Evolutionary conservation across 2,113 vertebrate species (phyloP), one percentile per base, ranked within the genome.

Genomic region (Leuciscus idus): DNA sequence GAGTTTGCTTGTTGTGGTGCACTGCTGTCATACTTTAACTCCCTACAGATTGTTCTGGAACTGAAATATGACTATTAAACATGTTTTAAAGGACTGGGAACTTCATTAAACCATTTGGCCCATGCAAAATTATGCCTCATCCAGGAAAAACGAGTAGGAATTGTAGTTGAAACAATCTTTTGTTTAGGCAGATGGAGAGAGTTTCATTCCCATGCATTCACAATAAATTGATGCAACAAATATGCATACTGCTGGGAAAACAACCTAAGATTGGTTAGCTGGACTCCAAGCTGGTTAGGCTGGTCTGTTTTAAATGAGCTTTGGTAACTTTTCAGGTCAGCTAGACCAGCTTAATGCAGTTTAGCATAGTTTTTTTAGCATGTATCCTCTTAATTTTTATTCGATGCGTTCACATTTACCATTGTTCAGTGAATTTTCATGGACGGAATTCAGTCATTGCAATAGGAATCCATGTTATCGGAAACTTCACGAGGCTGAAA

Each of bases 1-100:
- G 86, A 88, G 33, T 88, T 86, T 57, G 66, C 75, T 86, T 61
- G 88, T 91, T 85, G 68, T 91, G 74, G 85, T 84, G 52, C 86
- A 5, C 72, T 2, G 72, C 43, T 62, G 33, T 62, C 26, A 80
- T 43, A 36, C 30, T 23, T 62, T 3, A 26, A 62, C 19, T 36
- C 76, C 15, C 77, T 43, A 61, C 30, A 62, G 57, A 62, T 15
- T 79, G 19, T 59, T 46, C 57, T 80, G 57, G 57, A 62, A 62
- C 57, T 62, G 21, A 17, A 28, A 26, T 57, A 61, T 62, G 36
- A 55, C n/a, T 57, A 68, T 39, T 78, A 79, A 74, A 46, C 57
- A 62, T 78, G 26, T 80, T 80, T 62, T 17, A 80, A 62, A 43
- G 55, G n/a, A 43, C 17, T 36, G 72, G 61, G 26, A 55, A 39